Evolutionary conservation across 2,888 invertebrate species (phyloP).

Genomic region (Xanthia togata): DNA sequence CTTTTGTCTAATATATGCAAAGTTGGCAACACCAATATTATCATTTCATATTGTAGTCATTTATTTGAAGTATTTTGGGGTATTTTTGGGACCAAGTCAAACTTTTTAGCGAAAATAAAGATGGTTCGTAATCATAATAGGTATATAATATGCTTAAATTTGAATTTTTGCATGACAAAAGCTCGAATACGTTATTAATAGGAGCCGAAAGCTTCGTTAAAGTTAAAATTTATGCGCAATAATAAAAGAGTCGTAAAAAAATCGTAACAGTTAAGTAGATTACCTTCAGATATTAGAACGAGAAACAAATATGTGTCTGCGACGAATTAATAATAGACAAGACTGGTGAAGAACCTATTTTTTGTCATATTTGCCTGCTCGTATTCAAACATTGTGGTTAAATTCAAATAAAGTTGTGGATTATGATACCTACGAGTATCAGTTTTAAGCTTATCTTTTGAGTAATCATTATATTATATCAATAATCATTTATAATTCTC

Average conservation of each 20-base stretch:
- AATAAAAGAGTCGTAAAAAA: conserved; percentile 68
- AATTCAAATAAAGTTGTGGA: conserved; percentile 2
- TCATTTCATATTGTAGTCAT: neutral
- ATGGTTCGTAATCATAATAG: conserved; percentile 16
- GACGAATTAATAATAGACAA: conserved; percentile 19
- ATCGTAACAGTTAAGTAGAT: conserved; percentile 63
- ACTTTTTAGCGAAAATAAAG: neutral
- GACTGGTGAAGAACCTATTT: conserved; percentile 13
- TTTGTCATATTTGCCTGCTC: neutral
- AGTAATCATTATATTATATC: no score
- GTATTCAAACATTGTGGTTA: conserved; percentile 11
- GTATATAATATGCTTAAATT: neutral
- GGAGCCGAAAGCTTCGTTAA: conserved; percentile 66
- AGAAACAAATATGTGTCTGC: conserved; percentile 38
- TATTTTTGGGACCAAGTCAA: neutral
- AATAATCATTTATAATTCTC: no score
- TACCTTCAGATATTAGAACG: conserved; percentile 60
- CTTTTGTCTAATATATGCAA: neutral
- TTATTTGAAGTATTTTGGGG: neutral
- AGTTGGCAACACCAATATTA: neutral
- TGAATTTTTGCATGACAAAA: conserved; percentile 25
- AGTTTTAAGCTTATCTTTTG: neutral
- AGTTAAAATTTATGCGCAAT: conserved; percentile 65
- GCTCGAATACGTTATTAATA: conserved; percentile 59
- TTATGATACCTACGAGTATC: no score